A percentile compares a stretch with the other conserved stretches of the same genome.
phyloP scores from a whole-genome alignment of 2,113 vertebrate genomes.

The Pionites leucogaster region DNA sequence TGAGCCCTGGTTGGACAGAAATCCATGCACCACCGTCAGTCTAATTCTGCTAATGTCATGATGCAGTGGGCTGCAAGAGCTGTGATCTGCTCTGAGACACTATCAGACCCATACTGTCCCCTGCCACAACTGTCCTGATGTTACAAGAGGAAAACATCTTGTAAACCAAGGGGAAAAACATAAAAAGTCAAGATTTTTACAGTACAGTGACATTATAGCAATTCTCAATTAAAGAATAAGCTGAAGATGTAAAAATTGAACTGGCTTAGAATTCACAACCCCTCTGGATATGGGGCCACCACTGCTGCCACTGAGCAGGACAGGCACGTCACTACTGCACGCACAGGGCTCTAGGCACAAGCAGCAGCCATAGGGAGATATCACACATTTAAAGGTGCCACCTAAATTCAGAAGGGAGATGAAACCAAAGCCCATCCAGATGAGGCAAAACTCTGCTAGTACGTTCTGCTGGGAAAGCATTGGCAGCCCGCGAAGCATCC shows the following conservation, averaged over 20 bases:
- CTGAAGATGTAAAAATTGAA: background rate
- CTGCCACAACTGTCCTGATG: background rate
- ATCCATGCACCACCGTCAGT: background rate
- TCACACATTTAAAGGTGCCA: background rate
- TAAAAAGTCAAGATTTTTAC: background rate
- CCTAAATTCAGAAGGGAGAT: background rate
- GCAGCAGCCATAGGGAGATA: fast-evolving
- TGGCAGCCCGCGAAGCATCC: background rate
- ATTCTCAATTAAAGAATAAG: background rate
- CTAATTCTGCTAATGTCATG: background rate
- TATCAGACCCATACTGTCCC: background rate
- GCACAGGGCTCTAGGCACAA: background rate
- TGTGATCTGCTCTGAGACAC: background rate
- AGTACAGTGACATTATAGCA: background rate
- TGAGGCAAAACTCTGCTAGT: background rate
- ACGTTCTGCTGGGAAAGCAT: fast-evolving
- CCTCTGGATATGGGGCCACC: background rate
- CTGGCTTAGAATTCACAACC: background rate
- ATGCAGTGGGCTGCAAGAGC: background rate
- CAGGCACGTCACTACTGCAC: fast-evolving
- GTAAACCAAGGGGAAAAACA: background rate
- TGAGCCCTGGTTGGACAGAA: background rate
- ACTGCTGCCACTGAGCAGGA: fast-evolving
- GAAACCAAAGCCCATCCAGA: background rate
- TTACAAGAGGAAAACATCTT: background rate